Base-by-base conservation (phyloP, 2,113 vertebrate species). In the Grammomys surdaster region DNA sequence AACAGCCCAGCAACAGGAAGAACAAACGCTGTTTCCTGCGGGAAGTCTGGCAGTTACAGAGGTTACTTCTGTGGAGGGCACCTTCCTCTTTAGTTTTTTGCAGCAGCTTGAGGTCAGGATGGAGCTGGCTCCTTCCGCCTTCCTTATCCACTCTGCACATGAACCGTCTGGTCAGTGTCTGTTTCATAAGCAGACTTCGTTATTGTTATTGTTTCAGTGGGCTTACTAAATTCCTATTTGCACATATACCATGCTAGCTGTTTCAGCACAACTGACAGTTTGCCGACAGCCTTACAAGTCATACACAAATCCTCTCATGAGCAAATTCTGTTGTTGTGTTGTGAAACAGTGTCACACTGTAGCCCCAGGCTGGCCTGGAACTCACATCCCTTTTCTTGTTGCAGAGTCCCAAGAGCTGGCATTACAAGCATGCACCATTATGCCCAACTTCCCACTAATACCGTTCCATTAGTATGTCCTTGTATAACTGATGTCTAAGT, bases 201-300 rank as follows among this genome's bases (percentile, higher is more conserved):
- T 48, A 73, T 91, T 65, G 24, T 65, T 92, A 76, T 46, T 92
- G 85, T n/a, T 81, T n/a, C 87, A 88, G n/a, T 40, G 14, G 80
- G 58, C 73, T 92, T 86, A 13, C 60, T n/a, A 7, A 72, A 60
- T 81, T 67, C 60, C 54, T 40, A 22, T 67, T 56, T 67, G 72
- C 60, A 94, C 46, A 33, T 33, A 54, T 10, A 19, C 43, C 77
- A 33, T 40, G 28, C 65, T 72, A 26, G 33, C 80, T 81, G 36
- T 14, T 77, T 73, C 65, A 3, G 78, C 51, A 40, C 54, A 86
- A 36, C 7, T 8, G 48, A 84, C 63, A 51, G 36, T 48, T 28
- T 69, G 77, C 24, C 48, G 26, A 90, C 69, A 92, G 69, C 26
- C 72, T 91, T 89, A 69, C 24, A 77, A 91, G 43, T 75, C 36